Evolutionary conservation across 2,113 vertebrate species (phyloP).

Genomic region (Chionodraco myersi): DNA sequence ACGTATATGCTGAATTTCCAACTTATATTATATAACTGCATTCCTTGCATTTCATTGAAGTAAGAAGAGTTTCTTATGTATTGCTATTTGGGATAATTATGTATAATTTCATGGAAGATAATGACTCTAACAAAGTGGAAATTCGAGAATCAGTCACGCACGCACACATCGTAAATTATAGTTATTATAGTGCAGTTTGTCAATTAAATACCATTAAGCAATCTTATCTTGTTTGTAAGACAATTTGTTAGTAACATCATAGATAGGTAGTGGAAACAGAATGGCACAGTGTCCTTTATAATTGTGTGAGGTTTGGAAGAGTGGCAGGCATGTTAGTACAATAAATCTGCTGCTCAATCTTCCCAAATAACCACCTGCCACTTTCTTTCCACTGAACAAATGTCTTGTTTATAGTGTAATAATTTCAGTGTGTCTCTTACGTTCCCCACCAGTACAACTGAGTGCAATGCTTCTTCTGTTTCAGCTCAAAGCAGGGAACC

Average conservation of each 20-base stretch:
- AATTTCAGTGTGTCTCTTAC: slow-evolving; percentile 69
- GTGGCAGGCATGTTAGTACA: slow-evolving; percentile 48
- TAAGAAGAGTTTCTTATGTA: neutral
- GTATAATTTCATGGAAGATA: slow-evolving; percentile 8
- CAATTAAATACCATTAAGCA: neutral
- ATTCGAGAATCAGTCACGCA: neutral
- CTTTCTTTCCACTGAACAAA: neutral
- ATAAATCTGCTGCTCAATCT: slow-evolving; percentile 5
- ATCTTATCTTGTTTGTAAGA: neutral
- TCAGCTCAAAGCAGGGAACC: slow-evolving; percentile 89
- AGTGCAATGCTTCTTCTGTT: slow-evolving; percentile 81
- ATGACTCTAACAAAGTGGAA: neutral
- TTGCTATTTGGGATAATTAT: neutral
- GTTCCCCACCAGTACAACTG: slow-evolving; percentile 80
- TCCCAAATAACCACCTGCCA: neutral
- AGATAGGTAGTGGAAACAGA: slow-evolving; percentile 18
- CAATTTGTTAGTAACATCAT: neutral
- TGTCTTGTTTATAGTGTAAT: neutral
- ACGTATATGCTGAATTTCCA: neutral
- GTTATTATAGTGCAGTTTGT: slow-evolving; percentile 3
- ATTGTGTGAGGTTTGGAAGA: slow-evolving; percentile 15
- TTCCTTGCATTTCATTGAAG: slow-evolving; percentile 4
- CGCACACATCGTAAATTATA: neutral
- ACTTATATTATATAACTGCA: neutral
- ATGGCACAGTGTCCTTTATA: neutral